Percentiles rank a stretch among this genome's conserved stretches.
Conservation (phyloP, 1,140 invertebrate species). For the Cyphomyrmex costatus region DNA sequence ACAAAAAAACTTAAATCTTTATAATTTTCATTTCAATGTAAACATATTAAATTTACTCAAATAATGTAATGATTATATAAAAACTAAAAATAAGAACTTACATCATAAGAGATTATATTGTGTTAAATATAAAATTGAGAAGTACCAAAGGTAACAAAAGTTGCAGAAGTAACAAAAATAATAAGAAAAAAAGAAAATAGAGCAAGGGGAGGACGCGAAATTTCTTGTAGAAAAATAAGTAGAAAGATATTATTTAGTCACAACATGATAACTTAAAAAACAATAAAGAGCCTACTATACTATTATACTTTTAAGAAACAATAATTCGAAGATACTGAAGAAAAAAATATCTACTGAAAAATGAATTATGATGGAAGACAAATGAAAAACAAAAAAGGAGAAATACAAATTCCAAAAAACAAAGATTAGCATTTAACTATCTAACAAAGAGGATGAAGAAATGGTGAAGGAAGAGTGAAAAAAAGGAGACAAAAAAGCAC, state of each 20-base stretch:
- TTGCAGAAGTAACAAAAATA: background rate
- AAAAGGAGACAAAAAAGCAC: slow-evolving; percentile 60
- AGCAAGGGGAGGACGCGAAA: too few relatives aligned
- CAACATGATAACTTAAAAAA: background rate
- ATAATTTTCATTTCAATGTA: background rate
- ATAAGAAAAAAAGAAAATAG: background rate
- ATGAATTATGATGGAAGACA: background rate
- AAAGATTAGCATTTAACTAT: slow-evolving; percentile 36
- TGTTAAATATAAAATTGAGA: slow-evolving; percentile 2
- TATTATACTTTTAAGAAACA: too few relatives aligned
- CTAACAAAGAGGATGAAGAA: slow-evolving; percentile 46
- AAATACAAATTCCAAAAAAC: background rate
- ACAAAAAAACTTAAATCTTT: background rate
- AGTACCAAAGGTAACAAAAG: background rate
- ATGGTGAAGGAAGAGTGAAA: slow-evolving; percentile 35
- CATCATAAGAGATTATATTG: background rate
- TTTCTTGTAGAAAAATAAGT: background rate
- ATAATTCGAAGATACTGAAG: slow-evolving; percentile 11
- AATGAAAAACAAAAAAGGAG: background rate
- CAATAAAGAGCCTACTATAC: too few relatives aligned
- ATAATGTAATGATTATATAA: slow-evolving; percentile 12
- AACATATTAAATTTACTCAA: slow-evolving; percentile 19
- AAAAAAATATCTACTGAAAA: background rate
- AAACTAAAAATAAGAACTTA: background rate
- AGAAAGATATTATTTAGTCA: background rate